These are phyloP conservation scores for Asteroscopus sphinx DNA, from an alignment of 2,888 invertebrate species.

Conservation along the genomic window DNA sequence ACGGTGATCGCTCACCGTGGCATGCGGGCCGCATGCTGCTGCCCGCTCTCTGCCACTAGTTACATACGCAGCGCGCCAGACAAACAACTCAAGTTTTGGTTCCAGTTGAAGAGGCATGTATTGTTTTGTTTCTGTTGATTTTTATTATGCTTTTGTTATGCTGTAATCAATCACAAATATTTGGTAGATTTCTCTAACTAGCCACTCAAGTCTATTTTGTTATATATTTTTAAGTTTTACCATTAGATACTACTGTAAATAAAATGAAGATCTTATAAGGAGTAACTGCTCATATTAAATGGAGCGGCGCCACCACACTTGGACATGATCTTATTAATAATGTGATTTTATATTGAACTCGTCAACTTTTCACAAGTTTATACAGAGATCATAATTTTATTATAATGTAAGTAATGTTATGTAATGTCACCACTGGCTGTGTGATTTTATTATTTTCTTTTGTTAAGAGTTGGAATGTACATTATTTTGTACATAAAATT, in stretches of 20 bases:
- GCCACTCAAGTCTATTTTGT: conserved; percentile 86
- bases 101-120: conserved; percentile 69
- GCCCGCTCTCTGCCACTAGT: background rate
- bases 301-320: conserved; percentile 64
- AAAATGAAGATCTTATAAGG: conserved; percentile 81
- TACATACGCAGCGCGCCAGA: conserved; percentile 53
- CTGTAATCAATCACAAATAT: conserved; percentile 85
- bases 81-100: conserved; percentile 58
- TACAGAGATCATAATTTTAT: conserved; percentile 45
- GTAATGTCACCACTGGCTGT: conserved; percentile 54
- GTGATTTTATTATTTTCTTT: conserved; percentile 49
- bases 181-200: conserved; percentile 82
- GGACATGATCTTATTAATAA: conserved; percentile 59
- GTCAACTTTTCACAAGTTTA: conserved; percentile 25
- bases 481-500: conserved; percentile 49
- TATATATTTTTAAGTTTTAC: conserved; percentile 89
- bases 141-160: conserved; percentile 85
- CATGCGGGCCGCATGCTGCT: too few relatives aligned
- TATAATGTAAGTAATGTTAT: conserved; percentile 49
- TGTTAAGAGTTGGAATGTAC: conserved; percentile 48
- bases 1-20: too few relatives aligned
- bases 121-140: conserved; percentile 84
- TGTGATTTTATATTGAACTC: conserved; percentile 36
- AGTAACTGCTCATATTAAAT: conserved; percentile 73
- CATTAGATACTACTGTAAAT: conserved; percentile 81